Percentiles rank a stretch among this genome's conserved stretches.
phyloP scores from a whole-genome alignment of 2,888 invertebrate genomes.

The Drosophila pegasa region DNA sequence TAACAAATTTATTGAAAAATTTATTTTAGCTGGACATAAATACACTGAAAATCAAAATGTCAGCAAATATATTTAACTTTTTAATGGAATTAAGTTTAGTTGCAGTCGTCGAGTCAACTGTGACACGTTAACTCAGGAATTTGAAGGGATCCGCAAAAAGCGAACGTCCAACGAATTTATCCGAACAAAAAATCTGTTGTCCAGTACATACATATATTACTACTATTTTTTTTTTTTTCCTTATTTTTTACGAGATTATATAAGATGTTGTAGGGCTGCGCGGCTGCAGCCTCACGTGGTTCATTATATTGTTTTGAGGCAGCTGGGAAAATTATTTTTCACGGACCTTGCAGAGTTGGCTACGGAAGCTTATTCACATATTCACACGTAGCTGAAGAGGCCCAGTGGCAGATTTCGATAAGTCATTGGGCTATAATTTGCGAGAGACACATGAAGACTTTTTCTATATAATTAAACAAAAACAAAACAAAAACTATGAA shows the following conservation, averaged over 20 bases:
- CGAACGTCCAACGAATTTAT: constrained; percentile 21
- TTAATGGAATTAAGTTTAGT: constrained; percentile 17
- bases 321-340: constrained; percentile 74
- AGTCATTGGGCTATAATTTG: constrained; percentile 80
- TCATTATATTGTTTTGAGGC: constrained; percentile 37
- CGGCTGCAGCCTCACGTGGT: constrained; percentile 12
- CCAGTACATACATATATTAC: constrained; percentile 25
- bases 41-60: constrained; percentile 6
- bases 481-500: constrained; percentile 27
- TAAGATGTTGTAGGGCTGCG: constrained; percentile 45
- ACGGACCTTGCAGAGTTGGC: constrained; percentile 56
- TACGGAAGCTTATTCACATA: constrained; percentile 59
- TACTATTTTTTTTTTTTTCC: constrained; percentile 7
- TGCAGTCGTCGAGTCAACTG: constrained; percentile 18
- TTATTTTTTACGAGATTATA: constrained; percentile 40
- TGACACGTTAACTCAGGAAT: constrained; percentile 37
- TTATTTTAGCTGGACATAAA: constrained; percentile 12
- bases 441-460: constrained; percentile 58
- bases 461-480: constrained; percentile 74
- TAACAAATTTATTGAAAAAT: constrained; percentile 8
- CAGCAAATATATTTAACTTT: constrained; percentile 9
- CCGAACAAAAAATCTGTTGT: constrained; percentile 36
- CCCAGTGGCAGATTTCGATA: constrained; percentile 78
- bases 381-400: constrained; percentile 63
- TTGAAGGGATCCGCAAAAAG: constrained; percentile 34